These are phyloP conservation scores for Drosophila ficusphila DNA, from an alignment of 1,140 invertebrate species.

Conservation along the genomic window DNA sequence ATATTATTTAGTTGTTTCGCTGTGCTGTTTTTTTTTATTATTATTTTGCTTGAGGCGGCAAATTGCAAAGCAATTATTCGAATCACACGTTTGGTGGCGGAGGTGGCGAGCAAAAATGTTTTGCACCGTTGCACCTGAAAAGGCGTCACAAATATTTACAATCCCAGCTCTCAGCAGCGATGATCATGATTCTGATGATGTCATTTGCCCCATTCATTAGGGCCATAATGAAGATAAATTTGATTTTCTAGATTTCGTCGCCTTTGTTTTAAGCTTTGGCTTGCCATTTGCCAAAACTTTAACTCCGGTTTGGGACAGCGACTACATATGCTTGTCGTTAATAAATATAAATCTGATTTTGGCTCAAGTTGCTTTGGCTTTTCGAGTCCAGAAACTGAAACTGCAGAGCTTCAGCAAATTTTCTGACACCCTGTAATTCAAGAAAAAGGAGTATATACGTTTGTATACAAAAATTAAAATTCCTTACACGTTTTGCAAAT, in stretches of 20 bases:
- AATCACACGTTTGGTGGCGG: slow-evolving; percentile 65
- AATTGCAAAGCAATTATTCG: slow-evolving; percentile 80
- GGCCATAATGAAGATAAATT: slow-evolving; percentile 69
- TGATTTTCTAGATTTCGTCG: slow-evolving; percentile 54
- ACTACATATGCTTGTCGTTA: slow-evolving; percentile 10
- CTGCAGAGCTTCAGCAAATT: neutral
- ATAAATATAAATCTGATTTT: slow-evolving; percentile 31
- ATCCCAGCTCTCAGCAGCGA: neutral
- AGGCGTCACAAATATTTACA: slow-evolving; percentile 58
- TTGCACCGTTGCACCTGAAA: slow-evolving; percentile 73
- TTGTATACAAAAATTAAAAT: too few species aligned
- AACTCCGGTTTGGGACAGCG: slow-evolving; percentile 8
- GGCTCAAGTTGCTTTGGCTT: slow-evolving; percentile 1
- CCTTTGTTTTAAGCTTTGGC: slow-evolving; percentile 34
- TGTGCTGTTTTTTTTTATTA: neutral
- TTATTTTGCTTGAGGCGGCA: slow-evolving; percentile 21
- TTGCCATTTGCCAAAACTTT: slow-evolving; percentile 21
- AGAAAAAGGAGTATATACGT: neutral
- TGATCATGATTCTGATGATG: slow-evolving; percentile 30
- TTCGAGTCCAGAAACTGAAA: slow-evolving; percentile 17
- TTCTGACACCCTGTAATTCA: neutral
- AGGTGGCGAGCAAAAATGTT: slow-evolving; percentile 56
- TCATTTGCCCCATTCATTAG: slow-evolving; percentile 50
- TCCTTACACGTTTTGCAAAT: too few species aligned
- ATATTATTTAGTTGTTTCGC: slow-evolving; percentile 51